phyloP scores from a whole-genome alignment of 2,797 vertebrate species.

The Poeciliopsis infans region DNA sequence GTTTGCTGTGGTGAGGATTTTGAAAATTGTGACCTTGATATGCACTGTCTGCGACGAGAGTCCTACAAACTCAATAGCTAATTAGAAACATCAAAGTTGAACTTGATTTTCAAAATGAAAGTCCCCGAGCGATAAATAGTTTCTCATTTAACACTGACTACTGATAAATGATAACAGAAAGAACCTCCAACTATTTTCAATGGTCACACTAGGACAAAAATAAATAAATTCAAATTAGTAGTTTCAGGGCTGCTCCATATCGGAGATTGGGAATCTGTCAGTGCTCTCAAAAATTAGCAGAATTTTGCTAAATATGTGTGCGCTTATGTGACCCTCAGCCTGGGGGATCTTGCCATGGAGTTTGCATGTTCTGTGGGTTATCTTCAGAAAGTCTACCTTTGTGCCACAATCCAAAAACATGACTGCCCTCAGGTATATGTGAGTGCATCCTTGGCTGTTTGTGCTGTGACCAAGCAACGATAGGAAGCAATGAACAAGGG shows the following conservation, averaged over 20 bases:
- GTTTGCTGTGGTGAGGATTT: slow-evolving; percentile 27
- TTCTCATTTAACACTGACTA: neutral
- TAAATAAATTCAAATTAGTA: neutral
- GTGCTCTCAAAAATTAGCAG: neutral
- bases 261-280: neutral
- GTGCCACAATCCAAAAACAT: neutral
- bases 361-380: neutral
- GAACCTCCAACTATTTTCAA: neutral
- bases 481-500: neutral
- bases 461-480: neutral
- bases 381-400: neutral
- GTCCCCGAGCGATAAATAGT: neutral
- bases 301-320: neutral
- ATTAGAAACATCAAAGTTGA: neutral
- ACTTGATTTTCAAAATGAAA: neutral
- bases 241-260: neutral
- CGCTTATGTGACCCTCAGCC: neutral
- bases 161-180: neutral
- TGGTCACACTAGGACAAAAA: neutral
- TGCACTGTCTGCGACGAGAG: slow-evolving; percentile 4
- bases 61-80: neutral
- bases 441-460: neutral
- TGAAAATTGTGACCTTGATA: slow-evolving; percentile 16
- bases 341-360: neutral
- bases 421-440: neutral